Percentiles rank a stretch among this genome's conserved stretches.
These are phyloP conservation scores for Clytia hemisphaerica DNA, from an alignment of 30 jellyfish, hydroid and myxozoan genomes.

Conservation along the genomic window DNA sequence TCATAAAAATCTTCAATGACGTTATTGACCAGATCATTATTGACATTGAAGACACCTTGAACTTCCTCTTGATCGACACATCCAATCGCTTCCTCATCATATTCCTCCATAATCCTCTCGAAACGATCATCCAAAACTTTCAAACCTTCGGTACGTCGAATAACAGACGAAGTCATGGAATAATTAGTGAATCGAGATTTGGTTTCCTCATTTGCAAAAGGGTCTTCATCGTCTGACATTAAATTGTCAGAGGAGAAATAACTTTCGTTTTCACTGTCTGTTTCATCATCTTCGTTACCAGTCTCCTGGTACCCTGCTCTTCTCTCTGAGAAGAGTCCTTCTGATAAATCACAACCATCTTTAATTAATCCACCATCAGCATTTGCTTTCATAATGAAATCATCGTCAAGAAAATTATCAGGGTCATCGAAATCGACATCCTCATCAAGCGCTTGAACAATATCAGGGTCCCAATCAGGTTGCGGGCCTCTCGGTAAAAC, in stretches of 20 bases:
- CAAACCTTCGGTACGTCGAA: slow-evolving; percentile 72
- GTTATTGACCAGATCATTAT: slow-evolving; percentile 36
- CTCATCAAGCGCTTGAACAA: slow-evolving; percentile 85
- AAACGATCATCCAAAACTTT: slow-evolving; percentile 58
- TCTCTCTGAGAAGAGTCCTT: slow-evolving; percentile 8
- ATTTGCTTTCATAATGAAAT: slow-evolving; percentile 62
- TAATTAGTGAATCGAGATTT: slow-evolving; percentile 73
- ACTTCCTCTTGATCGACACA: slow-evolving; percentile 66
- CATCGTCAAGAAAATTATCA: slow-evolving; percentile 66
- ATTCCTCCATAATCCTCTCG: slow-evolving; percentile 80
- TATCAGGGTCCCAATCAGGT: slow-evolving; percentile 96
- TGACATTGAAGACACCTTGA: slow-evolving; percentile 18
- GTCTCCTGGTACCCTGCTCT: not conserved
- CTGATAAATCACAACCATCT: not conserved
- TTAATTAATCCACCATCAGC: slow-evolving; percentile 19
- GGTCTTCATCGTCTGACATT: slow-evolving; percentile 42
- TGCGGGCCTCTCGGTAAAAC: slow-evolving; percentile 84
- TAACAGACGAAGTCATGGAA: slow-evolving; percentile 95
- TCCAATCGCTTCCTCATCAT: slow-evolving; percentile 86
- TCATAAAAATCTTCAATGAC: slow-evolving; percentile 58
- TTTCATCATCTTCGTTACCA: slow-evolving; percentile 20
- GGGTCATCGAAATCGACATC: slow-evolving; percentile 86
- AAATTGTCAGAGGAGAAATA: slow-evolving; percentile 56
- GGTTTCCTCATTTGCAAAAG: slow-evolving; percentile 56
- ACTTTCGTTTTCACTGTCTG: slow-evolving; percentile 1